Base-by-base conservation (phyloP, 2,113 vertebrate species). In the Melanocharis versteri region DNA sequence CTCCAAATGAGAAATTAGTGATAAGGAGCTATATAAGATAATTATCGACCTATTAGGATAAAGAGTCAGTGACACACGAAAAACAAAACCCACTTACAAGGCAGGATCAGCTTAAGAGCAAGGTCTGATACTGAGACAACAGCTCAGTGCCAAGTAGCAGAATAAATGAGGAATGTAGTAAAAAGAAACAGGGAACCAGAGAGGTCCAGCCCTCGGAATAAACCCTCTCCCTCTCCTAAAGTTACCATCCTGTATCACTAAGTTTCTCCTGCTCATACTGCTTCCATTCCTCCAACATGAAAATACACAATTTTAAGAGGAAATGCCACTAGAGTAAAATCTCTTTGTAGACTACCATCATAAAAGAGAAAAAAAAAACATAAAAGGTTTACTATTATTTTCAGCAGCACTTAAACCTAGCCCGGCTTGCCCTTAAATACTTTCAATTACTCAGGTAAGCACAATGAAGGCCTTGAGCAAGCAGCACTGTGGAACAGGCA, bases 31-130 rank as follows among this genome's bases (percentile, higher is more conserved):
- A 81, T 45, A n/a, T n/a, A n/a, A n/a, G n/a, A n/a, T n/a, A 84
- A 82, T n/a, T 90, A 87, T 75, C 66, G 26, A 87, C 69, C 60
- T 95, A 79, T 93, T 90, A 97, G 83, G 30, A 81, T 68, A 89
- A 45, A 84, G 93, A 98, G 94, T 91, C 95, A 97, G 87, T 96
- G 87, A 77, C 88, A 71, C 83, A 83, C 12, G 73, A 95, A 94
- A 96, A 82, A 47, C 42, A 84, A 93, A 94, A 88, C 65, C 57
- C 75, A 87, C 56, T 94, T 88, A 79, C 22, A 89, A 95, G 84
- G 53, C 42, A 96, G 8, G 57, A 96, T 95, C 57, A 97, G 93
- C 83, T 87, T 51, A 66, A 92, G 66, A 93, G 57, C 39, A 44
- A 72, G 27, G 68, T n/a, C 35, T 61, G 72, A 93, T 81, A 94